Percentiles rank a stretch among this genome's conserved stretches.
These are phyloP conservation scores for Eulemur macaco DNA, from an alignment of 2,113 vertebrate genomes.

Conservation along the genomic window DNA sequence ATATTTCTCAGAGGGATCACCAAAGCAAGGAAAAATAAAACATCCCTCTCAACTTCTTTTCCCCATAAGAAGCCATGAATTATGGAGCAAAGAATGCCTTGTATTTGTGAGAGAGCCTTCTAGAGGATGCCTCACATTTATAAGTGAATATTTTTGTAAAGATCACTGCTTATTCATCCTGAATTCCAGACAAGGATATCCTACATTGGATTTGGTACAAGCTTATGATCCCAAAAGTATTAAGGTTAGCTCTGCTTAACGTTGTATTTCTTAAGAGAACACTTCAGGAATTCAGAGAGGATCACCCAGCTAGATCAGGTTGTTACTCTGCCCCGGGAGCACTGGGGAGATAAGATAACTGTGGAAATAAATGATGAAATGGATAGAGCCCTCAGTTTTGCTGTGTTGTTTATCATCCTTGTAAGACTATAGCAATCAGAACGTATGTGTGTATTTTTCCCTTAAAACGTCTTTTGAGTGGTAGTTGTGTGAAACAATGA, in stretches of 20 bases:
- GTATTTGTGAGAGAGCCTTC: slow-evolving; percentile 56
- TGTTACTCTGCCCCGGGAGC: slow-evolving; percentile 59
- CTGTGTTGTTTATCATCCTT: slow-evolving; percentile 72
- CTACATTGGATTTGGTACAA: slow-evolving; percentile 61
- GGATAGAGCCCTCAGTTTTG: slow-evolving; percentile 34
- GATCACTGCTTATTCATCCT: slow-evolving; percentile 57
- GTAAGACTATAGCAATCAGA: slow-evolving; percentile 72
- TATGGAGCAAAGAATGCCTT: slow-evolving; percentile 43
- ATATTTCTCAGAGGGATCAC: slow-evolving; percentile 75
- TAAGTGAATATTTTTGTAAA: slow-evolving; percentile 56
- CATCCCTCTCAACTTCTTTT: slow-evolving; percentile 33
- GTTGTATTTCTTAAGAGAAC: slow-evolving; percentile 73
- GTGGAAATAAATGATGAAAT: slow-evolving; percentile 66
- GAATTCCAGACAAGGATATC: slow-evolving; percentile 66
- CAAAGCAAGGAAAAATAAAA: slow-evolving; percentile 76
- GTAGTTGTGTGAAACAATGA: slow-evolving; percentile 87
- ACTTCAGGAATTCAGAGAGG: slow-evolving; percentile 75
- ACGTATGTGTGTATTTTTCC: slow-evolving; percentile 77
- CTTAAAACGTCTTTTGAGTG: slow-evolving; percentile 80
- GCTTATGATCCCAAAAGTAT: slow-evolving; percentile 69
- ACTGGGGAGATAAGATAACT: slow-evolving; percentile 71
- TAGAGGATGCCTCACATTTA: slow-evolving; percentile 60
- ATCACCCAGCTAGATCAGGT: slow-evolving; percentile 76
- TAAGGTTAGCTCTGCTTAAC: slow-evolving; percentile 64
- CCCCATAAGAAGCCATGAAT: slow-evolving; percentile 62